Conservation (phyloP, 2,888 invertebrate species). For the Andrena bucephala region DNA sequence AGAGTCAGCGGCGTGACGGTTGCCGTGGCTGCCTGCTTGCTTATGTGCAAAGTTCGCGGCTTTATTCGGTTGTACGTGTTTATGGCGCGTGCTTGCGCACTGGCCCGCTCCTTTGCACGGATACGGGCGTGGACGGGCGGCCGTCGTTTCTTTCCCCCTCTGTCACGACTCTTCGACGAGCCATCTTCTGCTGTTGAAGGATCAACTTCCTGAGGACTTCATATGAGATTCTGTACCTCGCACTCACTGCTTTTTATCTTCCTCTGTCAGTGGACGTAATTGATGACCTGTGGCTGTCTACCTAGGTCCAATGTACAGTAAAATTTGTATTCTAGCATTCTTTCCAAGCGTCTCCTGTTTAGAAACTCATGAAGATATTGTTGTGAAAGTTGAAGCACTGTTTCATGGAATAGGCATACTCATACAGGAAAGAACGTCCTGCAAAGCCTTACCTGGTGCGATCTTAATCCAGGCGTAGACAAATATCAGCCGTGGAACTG, state of each 20-base stretch:
- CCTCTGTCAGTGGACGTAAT: too few species aligned
- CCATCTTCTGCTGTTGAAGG: background rate
- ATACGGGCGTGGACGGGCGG: conserved; percentile 4
- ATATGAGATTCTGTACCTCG: too few species aligned
- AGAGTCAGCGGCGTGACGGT: conserved; percentile 69
- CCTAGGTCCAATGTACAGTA: too few species aligned
- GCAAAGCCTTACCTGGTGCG: background rate
- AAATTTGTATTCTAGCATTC: too few species aligned
- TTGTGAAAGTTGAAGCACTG: background rate
- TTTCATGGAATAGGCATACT: background rate
- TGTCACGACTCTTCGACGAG: background rate
- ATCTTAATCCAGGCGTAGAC: conserved; percentile 37
- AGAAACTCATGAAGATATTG: too few species aligned
- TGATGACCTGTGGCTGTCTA: too few species aligned
- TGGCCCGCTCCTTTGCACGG: conserved; percentile 8
- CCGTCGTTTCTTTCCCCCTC: background rate
- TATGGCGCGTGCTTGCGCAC: conserved; percentile 43
- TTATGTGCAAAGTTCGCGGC: conserved; percentile 61
- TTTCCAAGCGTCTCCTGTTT: too few species aligned
- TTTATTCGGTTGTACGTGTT: conserved; percentile 60
- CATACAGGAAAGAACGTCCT: conserved; percentile 3
- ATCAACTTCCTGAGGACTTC: background rate
- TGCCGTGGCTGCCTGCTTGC: conserved; percentile 52
- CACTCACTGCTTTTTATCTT: too few species aligned
- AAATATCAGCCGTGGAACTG: conserved; percentile 3